Evolutionary conservation across 2,888 invertebrate genomes (phyloP).

Genomic region (Mycogona germanica): DNA sequence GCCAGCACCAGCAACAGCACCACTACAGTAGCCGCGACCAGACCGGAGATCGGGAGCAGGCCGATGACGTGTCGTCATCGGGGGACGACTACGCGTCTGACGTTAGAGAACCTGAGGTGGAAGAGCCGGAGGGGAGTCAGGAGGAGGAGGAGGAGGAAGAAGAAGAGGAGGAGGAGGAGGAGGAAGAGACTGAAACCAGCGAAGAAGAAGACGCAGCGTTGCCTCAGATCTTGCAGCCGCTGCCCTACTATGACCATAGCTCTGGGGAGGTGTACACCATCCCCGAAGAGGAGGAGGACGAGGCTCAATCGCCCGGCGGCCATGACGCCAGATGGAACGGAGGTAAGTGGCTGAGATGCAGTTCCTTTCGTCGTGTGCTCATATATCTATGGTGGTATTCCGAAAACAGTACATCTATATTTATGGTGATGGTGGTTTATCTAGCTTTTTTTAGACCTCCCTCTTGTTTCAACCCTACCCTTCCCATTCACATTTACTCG

Average conservation of each 20-base stretch:
- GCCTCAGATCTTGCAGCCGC: slow-evolving; percentile 16
- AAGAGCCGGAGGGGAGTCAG: slow-evolving; percentile 20
- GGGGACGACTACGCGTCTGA: neutral
- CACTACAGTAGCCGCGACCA: neutral
- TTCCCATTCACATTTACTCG: too few species aligned
- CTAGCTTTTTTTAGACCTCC: neutral
- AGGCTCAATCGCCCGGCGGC: slow-evolving; percentile 37
- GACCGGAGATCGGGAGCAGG: slow-evolving; percentile 7
- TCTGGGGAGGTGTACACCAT: slow-evolving; percentile 42
- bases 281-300: slow-evolving; percentile 41
- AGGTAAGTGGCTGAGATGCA: slow-evolving; percentile 23
- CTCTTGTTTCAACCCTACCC: too few species aligned
- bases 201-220: slow-evolving; percentile 20
- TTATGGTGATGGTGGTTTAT: too few species aligned
- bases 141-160: slow-evolving; percentile 15
- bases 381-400: too few species aligned
- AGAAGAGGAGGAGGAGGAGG: slow-evolving; percentile 16
- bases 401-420: neutral
- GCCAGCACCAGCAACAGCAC: too few species aligned
- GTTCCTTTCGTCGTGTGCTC: too few species aligned
- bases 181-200: slow-evolving; percentile 24
- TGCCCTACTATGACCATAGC: slow-evolving; percentile 33
- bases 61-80: neutral
- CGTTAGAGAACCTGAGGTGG: neutral
- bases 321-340: slow-evolving; percentile 31